Evolutionary conservation across 2,797 vertebrate species (phyloP).

Genomic region (Eurystomus glaucurus): DNA sequence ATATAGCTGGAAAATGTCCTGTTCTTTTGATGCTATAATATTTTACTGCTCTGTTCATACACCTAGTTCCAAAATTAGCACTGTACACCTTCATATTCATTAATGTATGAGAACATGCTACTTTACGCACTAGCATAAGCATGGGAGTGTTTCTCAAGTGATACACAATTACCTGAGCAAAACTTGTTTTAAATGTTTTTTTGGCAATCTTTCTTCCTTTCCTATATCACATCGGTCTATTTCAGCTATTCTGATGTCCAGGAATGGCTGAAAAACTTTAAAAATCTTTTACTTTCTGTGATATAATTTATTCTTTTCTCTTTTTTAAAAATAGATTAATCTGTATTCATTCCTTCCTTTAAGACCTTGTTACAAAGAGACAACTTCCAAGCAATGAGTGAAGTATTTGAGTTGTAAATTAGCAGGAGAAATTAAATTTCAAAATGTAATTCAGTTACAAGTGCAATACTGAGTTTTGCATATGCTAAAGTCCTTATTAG

Average conservation of each 20-base stretch:
- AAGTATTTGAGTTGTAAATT: background rate
- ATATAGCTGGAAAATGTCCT: background rate
- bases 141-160: slow-evolving; percentile 20
- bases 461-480: background rate
- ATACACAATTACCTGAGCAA: slow-evolving; percentile 32
- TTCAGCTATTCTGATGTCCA: background rate
- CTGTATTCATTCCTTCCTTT: background rate
- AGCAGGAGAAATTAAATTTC: background rate
- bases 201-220: slow-evolving; percentile 2
- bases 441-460: background rate
- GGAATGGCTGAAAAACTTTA: background rate
- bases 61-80: background rate
- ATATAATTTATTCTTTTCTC: background rate
- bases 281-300: background rate
- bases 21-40: background rate
- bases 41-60: background rate
- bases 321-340: background rate
- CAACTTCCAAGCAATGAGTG: background rate
- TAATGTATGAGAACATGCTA: background rate
- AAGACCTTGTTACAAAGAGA: background rate
- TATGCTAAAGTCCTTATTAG: background rate
- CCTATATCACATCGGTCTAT: background rate
- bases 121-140: background rate
- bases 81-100: background rate
- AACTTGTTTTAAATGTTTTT: slow-evolving; percentile 12